Conservation (phyloP, 2,113 vertebrate species). For the Prinia subflava region DNA sequence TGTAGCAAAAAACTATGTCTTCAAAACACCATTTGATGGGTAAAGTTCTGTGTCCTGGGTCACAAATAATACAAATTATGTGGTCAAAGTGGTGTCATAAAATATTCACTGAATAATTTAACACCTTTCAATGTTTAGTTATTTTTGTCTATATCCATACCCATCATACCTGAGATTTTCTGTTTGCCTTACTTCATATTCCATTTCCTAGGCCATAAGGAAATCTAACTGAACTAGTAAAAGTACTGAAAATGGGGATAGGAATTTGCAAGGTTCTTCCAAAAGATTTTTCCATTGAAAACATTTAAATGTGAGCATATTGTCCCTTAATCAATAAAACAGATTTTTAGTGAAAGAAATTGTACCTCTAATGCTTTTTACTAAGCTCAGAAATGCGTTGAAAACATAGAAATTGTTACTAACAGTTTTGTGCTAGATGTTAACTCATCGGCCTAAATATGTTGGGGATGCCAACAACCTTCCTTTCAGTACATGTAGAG, state of each 20-base stretch:
- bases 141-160: not conserved
- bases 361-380: not conserved
- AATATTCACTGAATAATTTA: not conserved
- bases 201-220: not conserved
- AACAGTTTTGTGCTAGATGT: not conserved
- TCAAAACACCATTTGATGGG: not conserved
- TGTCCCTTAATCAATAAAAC: not conserved
- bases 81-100: not conserved
- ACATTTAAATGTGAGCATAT: rapidly evolving
- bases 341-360: not conserved
- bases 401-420: not conserved
- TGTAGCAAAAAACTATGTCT: not conserved
- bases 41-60: not conserved
- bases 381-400: not conserved
- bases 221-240: not conserved
- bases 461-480: not conserved
- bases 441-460: not conserved
- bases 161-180: not conserved
- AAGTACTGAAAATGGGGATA: not conserved
- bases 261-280: not conserved
- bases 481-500: not conserved
- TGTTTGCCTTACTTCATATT: not conserved
- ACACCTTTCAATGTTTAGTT: not conserved
- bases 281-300: not conserved
- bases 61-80: not conserved